A percentile compares a stretch with the other conserved stretches of the same genome.
phyloP scores from a whole-genome alignment of 1,140 invertebrate species.

The Macrotrachela quadricornifera region DNA sequence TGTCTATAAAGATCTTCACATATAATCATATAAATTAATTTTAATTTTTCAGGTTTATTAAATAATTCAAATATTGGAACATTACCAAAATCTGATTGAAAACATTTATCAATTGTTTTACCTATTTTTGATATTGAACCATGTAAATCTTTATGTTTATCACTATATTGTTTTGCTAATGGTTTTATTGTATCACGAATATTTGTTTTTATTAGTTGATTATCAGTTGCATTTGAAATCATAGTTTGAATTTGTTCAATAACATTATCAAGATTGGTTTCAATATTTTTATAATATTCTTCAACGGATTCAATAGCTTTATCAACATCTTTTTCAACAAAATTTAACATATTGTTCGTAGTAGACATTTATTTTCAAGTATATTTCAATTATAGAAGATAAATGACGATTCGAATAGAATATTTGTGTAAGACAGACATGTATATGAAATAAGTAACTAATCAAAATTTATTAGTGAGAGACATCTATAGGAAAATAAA shows the following conservation, averaged over 20 bases:
- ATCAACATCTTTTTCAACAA: constrained; percentile 76
- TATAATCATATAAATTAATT: constrained; percentile 74
- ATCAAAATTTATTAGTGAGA: no score
- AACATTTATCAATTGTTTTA: constrained; percentile 75
- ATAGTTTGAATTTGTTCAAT: constrained; percentile 29
- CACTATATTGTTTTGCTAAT: constrained; percentile 1
- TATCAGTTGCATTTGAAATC: background rate
- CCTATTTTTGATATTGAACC: constrained; percentile 84
- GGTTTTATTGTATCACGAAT: background rate
- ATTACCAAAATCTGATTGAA: constrained; percentile 67
- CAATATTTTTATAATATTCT: constrained; percentile 35
- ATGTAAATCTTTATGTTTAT: constrained; percentile 49
- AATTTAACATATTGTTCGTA: constrained; percentile 13
- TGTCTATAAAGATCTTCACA: constrained; percentile 84
- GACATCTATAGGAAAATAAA: no score
- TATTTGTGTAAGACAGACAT: no score
- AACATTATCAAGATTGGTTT: constrained; percentile 49
- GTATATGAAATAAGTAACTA: no score
- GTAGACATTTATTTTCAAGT: no score
- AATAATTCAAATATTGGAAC: constrained; percentile 66
- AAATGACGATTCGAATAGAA: no score
- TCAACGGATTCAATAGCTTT: constrained; percentile 63
- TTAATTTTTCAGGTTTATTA: constrained; percentile 48
- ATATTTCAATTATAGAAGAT: no score
- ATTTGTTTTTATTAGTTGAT: no score